Base-by-base conservation (phyloP, 2,888 invertebrate genomes). In the Cerastis leucographa region DNA sequence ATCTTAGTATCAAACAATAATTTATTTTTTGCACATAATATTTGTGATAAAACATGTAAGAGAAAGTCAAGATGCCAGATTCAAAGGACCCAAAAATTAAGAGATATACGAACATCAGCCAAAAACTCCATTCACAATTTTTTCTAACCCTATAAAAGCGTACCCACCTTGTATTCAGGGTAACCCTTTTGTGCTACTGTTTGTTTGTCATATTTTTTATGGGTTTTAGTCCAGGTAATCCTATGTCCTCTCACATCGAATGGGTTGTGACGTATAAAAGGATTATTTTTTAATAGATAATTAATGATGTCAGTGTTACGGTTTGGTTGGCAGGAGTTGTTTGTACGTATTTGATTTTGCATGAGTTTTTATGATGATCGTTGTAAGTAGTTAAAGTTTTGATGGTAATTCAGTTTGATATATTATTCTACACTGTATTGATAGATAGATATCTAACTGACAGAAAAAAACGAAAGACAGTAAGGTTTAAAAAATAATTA, bases 211-310 rank as follows among this genome's bases (percentile, higher is more conserved):
- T 92, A 90, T 95, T 94, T 95, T 95, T 94, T 95, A 94, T 93
- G 93, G 93, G 93, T 92, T 90, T 95, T 93, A 94, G 94, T 93
- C 93, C 95, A 95, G 94, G 96, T 96, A 96, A 96, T 96, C 95
- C 94, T 88, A 83, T 95, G 95, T 95, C 93, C 95, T 95, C 95
- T 94, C 93, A 91, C 76, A 76, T 81, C 92, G 90, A 95, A 96
- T 95, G 89, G 92, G 94, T 94, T 96, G 92, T 96, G 96, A 96
- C 96, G 91, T 92, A 92, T 95, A 94, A 95, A 96, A 93, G 96
- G 96, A 96, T 96, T 96, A 96, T 92, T 94, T 93, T 94, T 91
- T 96, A 95, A 96, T 96, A 95, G 94, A 94, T 96, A 96, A 95
- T 95, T 96, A 96, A 96, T 96, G 96, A 94, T 95, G 93, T 92